Percentiles rank a stretch among this genome's conserved stretches.
phyloP scores from a whole-genome alignment of 2,113 vertebrate species.

The Tichodroma muraria region DNA sequence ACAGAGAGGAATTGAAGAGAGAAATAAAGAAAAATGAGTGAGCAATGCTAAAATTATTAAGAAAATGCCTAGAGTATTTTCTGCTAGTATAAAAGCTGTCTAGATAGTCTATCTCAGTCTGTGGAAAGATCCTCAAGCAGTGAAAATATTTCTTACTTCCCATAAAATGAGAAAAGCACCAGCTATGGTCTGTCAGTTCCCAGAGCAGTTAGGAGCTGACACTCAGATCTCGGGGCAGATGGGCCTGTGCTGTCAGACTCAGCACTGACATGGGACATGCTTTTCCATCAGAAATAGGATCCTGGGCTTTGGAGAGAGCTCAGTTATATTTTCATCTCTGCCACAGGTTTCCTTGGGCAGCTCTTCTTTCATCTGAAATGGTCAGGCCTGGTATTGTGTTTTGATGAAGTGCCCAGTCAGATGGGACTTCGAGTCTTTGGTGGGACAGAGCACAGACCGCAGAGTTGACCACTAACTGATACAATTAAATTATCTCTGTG shows the following conservation, averaged over 20 bases:
- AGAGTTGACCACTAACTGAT: background rate
- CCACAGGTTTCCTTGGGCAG: background rate
- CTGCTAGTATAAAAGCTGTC: background rate
- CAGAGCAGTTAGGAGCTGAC: background rate
- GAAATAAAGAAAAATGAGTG: conserved; percentile 26
- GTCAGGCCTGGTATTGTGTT: background rate
- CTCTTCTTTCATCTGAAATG: background rate
- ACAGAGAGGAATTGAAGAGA: conserved; percentile 19
- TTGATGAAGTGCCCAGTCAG: background rate
- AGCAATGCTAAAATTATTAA: conserved; percentile 35
- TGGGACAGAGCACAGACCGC: background rate
- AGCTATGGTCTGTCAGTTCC: background rate
- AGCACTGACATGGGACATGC: accelerated
- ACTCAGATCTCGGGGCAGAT: background rate
- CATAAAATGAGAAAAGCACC: background rate
- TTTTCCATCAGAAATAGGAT: background rate
- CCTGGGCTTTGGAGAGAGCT: background rate
- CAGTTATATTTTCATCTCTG: background rate
- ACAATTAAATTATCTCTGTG: background rate
- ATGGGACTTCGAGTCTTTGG: background rate
- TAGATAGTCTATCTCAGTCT: background rate
- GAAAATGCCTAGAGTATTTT: conserved; percentile 34
- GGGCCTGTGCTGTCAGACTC: background rate
- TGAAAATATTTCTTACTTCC: conserved; percentile 7
- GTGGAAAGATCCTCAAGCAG: background rate